Evolutionary conservation across 2,113 vertebrate species (phyloP).

Genomic region (Tupaia tana): DNA sequence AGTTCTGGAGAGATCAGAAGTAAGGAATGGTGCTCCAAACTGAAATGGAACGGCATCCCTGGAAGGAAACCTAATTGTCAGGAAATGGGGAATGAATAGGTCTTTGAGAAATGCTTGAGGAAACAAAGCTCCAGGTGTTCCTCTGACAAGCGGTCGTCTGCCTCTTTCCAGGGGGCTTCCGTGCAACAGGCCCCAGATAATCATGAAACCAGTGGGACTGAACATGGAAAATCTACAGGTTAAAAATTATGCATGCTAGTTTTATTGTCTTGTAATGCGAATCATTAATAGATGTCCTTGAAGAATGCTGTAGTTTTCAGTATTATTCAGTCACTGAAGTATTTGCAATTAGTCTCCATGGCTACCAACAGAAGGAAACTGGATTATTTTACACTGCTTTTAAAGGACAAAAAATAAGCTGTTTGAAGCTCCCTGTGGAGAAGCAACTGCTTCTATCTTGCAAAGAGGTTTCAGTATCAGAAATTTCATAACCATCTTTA

Average conservation of each 20-base stretch:
- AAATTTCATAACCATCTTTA: background rate
- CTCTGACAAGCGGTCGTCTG: background rate
- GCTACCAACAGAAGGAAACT: constrained; percentile 27
- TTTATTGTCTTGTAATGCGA: constrained; percentile 34
- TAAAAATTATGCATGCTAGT: background rate
- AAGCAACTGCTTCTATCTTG: constrained; percentile 3
- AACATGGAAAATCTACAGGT: background rate
- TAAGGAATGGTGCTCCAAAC: background rate
- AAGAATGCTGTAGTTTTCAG: background rate
- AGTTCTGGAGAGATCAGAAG: background rate
- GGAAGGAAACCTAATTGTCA: background rate
- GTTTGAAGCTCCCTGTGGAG: background rate
- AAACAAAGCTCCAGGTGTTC: background rate
- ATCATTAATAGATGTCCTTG: background rate
- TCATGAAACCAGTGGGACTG: background rate
- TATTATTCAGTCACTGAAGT: background rate
- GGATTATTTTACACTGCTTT: constrained; percentile 31
- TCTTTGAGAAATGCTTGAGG: background rate
- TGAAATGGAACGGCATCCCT: background rate
- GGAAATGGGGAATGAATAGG: background rate
- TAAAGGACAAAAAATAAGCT: background rate
- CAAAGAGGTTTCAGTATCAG: background rate
- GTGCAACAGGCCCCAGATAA: background rate
- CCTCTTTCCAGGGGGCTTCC: background rate
- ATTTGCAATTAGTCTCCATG: constrained; percentile 51